Evolutionary conservation across 2,797 vertebrate genomes (phyloP).

Genomic region (Enteromius afrohamiltoni): DNA sequence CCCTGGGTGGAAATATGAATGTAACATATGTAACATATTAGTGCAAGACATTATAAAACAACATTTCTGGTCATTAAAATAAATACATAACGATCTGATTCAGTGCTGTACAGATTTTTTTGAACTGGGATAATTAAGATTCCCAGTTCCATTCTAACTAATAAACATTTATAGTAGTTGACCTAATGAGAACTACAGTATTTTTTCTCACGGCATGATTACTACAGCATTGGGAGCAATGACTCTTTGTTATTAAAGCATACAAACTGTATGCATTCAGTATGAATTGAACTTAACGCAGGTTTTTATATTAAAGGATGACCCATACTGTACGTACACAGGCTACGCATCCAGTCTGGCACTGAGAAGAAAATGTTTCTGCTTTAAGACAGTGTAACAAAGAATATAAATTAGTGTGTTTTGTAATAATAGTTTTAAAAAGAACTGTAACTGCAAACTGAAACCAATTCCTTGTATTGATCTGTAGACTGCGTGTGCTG

Average conservation of each 20-base stretch:
- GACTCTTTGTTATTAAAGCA: slow-evolving; percentile 1
- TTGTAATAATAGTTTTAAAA: neutral
- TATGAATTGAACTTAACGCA: neutral
- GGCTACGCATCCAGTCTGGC: neutral
- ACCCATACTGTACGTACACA: neutral
- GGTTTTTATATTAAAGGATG: neutral
- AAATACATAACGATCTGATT: no score
- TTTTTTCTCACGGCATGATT: neutral
- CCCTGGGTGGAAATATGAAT: neutral
- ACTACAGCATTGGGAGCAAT: neutral
- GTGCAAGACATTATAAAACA: neutral
- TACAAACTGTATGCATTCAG: neutral
- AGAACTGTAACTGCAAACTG: neutral
- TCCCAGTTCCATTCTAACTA: neutral
- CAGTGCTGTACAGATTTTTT: neutral
- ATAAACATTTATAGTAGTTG: no score
- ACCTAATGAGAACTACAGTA: neutral
- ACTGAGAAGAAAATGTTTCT: neutral
- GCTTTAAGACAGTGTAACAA: neutral
- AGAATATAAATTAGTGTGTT: neutral
- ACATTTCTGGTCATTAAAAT: neutral
- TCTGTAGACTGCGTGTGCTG: neutral
- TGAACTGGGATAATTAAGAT: neutral
- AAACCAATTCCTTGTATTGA: neutral
- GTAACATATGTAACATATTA: neutral